Percentiles rank a stretch among this genome's conserved stretches.
Evolutionary conservation across 2,113 vertebrate species (phyloP).

Genomic region (Sarotherodon lohbergeri): DNA sequence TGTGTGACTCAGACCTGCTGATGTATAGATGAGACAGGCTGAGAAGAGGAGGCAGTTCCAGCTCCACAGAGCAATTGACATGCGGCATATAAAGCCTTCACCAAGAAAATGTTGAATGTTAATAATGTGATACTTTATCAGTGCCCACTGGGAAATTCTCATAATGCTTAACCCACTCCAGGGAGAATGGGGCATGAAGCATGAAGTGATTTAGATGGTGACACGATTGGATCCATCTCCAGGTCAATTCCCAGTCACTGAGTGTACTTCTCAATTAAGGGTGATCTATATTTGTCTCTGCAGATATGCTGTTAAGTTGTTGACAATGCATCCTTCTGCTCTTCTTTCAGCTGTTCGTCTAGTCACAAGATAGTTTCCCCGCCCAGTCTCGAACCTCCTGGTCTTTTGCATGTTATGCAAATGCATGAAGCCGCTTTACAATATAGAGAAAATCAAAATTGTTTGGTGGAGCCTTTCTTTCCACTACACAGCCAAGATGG

Average conservation of each 20-base stretch:
- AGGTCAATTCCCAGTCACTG: background rate
- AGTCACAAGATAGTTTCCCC: background rate
- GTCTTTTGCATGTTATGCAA: background rate
- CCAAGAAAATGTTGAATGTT: conserved; percentile 24
- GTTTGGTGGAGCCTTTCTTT: background rate
- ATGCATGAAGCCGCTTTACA: background rate
- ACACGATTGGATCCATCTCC: background rate
- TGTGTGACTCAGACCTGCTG: conserved; percentile 61
- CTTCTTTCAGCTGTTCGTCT: background rate
- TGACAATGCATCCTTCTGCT: background rate
- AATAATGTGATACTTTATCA: conserved; percentile 38
- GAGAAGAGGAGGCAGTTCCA: conserved; percentile 45
- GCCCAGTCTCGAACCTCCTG: background rate
- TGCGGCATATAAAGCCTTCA: conserved; percentile 17
- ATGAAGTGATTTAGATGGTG: background rate
- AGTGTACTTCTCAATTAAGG: background rate
- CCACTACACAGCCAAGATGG: background rate
- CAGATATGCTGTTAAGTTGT: background rate
- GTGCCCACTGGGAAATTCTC: background rate
- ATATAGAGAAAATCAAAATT: background rate
- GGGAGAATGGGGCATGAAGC: background rate
- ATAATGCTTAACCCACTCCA: background rate
- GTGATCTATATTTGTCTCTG: background rate
- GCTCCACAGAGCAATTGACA: conserved; percentile 24
- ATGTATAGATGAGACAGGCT: conserved; percentile 55